A percentile compares a stretch with the other conserved stretches of the same genome.
phyloP scores from a whole-genome alignment of 1,140 invertebrate species.

The Leucophenga varia region DNA sequence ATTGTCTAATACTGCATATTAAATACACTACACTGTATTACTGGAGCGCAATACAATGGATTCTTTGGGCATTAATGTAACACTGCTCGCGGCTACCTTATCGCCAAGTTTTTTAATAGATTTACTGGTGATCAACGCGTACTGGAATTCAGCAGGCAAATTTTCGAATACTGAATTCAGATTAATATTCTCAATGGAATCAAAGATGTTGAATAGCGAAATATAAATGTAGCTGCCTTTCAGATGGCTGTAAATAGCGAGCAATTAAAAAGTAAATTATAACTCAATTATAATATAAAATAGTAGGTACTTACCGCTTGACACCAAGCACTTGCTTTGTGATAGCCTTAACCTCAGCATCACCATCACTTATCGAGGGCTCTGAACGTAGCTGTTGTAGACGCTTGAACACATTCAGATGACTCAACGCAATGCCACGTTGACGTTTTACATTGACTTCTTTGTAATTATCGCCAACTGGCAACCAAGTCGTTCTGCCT shows the following conservation, averaged over 20 bases:
- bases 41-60: conserved; percentile 40
- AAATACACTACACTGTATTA: conserved; percentile 14
- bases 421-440: conserved; percentile 30
- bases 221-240: conserved; percentile 35
- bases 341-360: conserved; percentile 33
- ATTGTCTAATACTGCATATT: no score
- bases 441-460: conserved; percentile 58
- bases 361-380: conserved; percentile 39
- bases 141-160: conserved; percentile 39
- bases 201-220: conserved; percentile 43
- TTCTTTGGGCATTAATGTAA: conserved; percentile 47
- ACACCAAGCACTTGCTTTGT: conserved; percentile 44
- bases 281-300: no score
- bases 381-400: conserved; percentile 38
- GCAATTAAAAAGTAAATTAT: not conserved
- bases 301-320: conserved; percentile 39
- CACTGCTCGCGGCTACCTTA: conserved; percentile 23
- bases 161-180: conserved; percentile 28
- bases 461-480: conserved; percentile 62
- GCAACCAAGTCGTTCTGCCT: conserved; percentile 64
- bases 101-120: conserved; percentile 40
- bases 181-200: conserved; percentile 38
- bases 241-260: conserved; percentile 25
- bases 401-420: conserved; percentile 43
- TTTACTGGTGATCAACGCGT: conserved; percentile 40